Percentiles rank a stretch among this genome's conserved stretches.
Evolutionary conservation across 2,888 invertebrate genomes (phyloP).

Genomic region (Epistrophe grossulariae): DNA sequence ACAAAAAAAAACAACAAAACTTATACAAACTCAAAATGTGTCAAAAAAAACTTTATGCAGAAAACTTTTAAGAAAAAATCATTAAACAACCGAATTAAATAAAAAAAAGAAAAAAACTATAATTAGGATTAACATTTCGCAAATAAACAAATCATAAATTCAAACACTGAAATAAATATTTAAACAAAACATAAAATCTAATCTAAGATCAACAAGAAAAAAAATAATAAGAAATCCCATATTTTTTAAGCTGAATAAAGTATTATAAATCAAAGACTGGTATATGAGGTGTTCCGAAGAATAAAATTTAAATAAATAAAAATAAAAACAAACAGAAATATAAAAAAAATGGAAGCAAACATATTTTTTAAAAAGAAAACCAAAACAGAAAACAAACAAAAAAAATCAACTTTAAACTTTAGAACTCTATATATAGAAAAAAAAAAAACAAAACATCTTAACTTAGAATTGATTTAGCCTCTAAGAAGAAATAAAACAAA

Average conservation of each 20-base stretch:
- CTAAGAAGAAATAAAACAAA: constrained; percentile 47
- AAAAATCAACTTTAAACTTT: constrained; percentile 67
- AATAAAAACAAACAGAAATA: constrained; percentile 65
- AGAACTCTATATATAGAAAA: constrained; percentile 62
- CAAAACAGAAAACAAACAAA: constrained; percentile 61
- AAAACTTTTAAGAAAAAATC: constrained; percentile 64
- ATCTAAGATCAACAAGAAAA: constrained; percentile 75
- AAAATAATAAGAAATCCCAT: constrained; percentile 63
- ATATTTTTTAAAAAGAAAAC: constrained; percentile 61
- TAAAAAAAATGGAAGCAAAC: constrained; percentile 53
- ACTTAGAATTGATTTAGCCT: constrained; percentile 69
- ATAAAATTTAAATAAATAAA: constrained; percentile 80
- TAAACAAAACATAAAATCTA: constrained; percentile 32
- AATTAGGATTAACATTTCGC: constrained; percentile 66
- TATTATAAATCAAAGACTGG: constrained; percentile 83
- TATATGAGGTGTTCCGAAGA: constrained; percentile 84
- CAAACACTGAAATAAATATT: constrained; percentile 68
- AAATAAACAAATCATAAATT: constrained; percentile 49
- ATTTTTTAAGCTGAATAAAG: constrained; percentile 77
- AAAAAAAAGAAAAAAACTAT: constrained; percentile 9
- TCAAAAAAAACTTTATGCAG: constrained; percentile 76
- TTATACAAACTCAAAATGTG: constrained; percentile 75
- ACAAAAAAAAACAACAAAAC: constrained; percentile 53
- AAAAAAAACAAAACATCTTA: constrained; percentile 40
- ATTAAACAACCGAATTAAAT: constrained; percentile 38